A percentile compares a stretch with the other conserved stretches of the same genome.
These are phyloP conservation scores for Mantis religiosa DNA, from an alignment of 2,888 invertebrate genomes.

Conservation along the genomic window DNA sequence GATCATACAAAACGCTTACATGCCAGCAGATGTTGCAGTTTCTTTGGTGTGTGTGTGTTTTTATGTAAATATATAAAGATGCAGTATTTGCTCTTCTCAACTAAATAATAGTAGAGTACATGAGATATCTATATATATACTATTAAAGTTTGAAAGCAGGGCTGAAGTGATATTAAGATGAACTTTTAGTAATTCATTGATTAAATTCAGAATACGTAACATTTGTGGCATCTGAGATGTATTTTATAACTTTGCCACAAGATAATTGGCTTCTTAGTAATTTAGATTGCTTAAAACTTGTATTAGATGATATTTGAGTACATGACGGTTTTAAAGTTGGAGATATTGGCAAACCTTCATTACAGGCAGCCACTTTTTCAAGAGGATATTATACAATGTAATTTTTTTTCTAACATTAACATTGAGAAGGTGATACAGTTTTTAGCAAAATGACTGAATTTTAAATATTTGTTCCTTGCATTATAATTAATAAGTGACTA, in stretches of 20 bases:
- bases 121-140: neutral
- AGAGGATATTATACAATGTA: slow-evolving; percentile 13
- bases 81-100: neutral
- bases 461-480: slow-evolving; percentile 17
- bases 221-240: neutral
- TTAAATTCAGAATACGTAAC: neutral
- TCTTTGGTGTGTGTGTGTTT: neutral
- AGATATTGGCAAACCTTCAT: slow-evolving; percentile 53
- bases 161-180: neutral
- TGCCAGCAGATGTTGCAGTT: neutral
- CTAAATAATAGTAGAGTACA: neutral
- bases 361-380: slow-evolving; percentile 43
- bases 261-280: neutral
- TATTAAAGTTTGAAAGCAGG: neutral
- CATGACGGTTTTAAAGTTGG: slow-evolving; percentile 32
- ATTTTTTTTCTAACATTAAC: neutral
- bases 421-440: neutral
- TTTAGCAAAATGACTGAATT: slow-evolving; percentile 19
- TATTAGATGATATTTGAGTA: slow-evolving; percentile 34
- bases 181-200: neutral
- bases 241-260: neutral
- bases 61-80: neutral
- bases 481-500: slow-evolving; percentile 6
- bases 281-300: slow-evolving; percentile 1
- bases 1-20: neutral